Conservation (phyloP, 2,888 invertebrate species). For the Ganaspis brasiliensis region DNA sequence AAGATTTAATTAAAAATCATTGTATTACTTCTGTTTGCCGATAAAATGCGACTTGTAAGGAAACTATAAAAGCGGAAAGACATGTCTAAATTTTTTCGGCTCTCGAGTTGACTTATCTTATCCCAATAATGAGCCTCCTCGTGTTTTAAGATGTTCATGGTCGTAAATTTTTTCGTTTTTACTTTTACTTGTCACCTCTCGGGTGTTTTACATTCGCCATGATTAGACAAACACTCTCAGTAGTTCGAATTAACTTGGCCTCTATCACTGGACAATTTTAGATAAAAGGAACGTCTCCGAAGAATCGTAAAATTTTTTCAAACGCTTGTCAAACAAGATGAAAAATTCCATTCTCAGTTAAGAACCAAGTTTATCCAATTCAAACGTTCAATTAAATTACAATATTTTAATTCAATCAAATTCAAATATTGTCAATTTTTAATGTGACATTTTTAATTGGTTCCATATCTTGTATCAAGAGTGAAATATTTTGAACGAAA, state of each 20-base stretch:
- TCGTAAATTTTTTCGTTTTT: slow-evolving; percentile 62
- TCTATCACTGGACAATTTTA: slow-evolving; percentile 56
- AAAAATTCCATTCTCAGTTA: slow-evolving; percentile 19
- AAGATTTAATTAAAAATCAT: slow-evolving; percentile 1
- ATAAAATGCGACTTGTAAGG: slow-evolving; percentile 18
- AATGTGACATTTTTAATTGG: too few relatives aligned
- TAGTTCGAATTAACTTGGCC: slow-evolving; percentile 59
- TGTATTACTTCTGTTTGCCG: slow-evolving; percentile 1
- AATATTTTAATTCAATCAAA: too few relatives aligned
- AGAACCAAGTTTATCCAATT: not conserved
- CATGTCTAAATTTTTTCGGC: slow-evolving; percentile 36
- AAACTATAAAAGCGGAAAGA: slow-evolving; percentile 29
- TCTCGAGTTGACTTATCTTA: slow-evolving; percentile 53
- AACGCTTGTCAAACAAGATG: slow-evolving; percentile 35
- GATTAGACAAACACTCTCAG: slow-evolving; percentile 63
- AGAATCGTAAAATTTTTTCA: slow-evolving; percentile 24
- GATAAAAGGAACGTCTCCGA: slow-evolving; percentile 18
- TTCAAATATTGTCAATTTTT: too few relatives aligned
- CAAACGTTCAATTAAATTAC: too few relatives aligned
- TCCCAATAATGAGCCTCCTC: slow-evolving; percentile 61
- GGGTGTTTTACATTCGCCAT: slow-evolving; percentile 58
- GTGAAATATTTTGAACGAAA: too few relatives aligned
- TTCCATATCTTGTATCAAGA: too few relatives aligned
- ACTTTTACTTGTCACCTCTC: slow-evolving; percentile 36
- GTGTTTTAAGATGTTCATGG: slow-evolving; percentile 63